Base-by-base conservation (phyloP, 1,140 invertebrate species). In the Bombus superbus region DNA sequence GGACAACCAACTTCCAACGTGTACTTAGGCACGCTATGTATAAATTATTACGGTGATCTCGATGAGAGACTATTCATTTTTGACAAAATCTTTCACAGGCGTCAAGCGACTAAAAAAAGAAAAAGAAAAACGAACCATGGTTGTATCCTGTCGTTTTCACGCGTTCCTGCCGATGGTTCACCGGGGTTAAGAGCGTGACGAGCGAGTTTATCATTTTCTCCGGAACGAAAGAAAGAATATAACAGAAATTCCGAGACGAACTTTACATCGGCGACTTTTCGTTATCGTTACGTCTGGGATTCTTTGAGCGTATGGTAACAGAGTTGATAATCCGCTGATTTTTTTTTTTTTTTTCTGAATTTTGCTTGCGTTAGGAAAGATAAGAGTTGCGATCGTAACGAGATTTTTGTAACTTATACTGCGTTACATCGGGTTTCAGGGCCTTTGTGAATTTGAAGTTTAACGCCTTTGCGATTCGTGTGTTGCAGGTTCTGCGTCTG, bases 401-500 rank as follows among this genome's bases (percentile, higher is more conserved):
- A 62, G 3, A 53, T 5, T 62, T 1, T 62, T n/a, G 4, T 0
- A n/a, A n/a, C 28, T 62, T n/a, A 9, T 1, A 13, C 11, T 0
- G 13, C 11, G 28, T 62, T 13, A 1, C 28, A 3, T 18, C 6
- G 35, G 15, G 15, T 18, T 35, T 66, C 62, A 32, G 1, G 2
- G 4, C 1, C 15, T 32, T 32, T 22, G 4, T 0, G 8, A 25
- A 10, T 42, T 71, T 2, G 1, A n/a, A n/a, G 42, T 44, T 72
- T 1, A 71, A n/a, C 25, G 1, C 9, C 2, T 42, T n/a, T 28
- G 1, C 11, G 3, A 25, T 32, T 15, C 64, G 40, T 5, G 15
- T 73, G 80, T 53, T 89, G n/a, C 92, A 95, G 94, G 94, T 85
- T 92, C 93, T 42, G 88, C 94, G 40, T 94, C 94, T 22, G 92